These are phyloP conservation scores for Mesembrinibis cayennensis DNA, from an alignment of 2,113 vertebrate genomes.

Conservation along the genomic window DNA sequence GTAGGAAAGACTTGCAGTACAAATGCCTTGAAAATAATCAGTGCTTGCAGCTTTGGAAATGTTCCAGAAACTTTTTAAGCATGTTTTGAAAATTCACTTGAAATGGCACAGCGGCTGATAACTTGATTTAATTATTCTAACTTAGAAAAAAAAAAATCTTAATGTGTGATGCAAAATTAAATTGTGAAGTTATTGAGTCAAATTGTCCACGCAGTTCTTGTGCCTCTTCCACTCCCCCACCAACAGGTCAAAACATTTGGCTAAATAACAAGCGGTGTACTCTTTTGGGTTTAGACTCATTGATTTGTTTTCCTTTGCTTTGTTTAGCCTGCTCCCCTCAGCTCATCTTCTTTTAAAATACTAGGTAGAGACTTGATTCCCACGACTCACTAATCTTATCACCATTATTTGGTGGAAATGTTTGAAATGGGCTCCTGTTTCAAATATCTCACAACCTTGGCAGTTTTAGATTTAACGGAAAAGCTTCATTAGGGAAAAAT, in stretches of 20 bases:
- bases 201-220: background rate
- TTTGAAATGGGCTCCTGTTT: conserved; percentile 17
- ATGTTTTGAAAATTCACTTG: background rate
- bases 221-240: background rate
- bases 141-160: background rate
- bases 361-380: conserved; percentile 24
- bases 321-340: background rate
- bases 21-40: background rate
- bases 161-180: background rate
- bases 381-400: conserved; percentile 41
- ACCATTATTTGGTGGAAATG: conserved; percentile 56
- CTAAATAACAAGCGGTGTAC: background rate
- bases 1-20: background rate
- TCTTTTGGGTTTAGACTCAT: conserved; percentile 15
- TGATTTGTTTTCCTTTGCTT: conserved; percentile 51
- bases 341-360: conserved; percentile 39
- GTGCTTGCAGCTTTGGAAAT: background rate
- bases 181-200: background rate
- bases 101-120: background rate
- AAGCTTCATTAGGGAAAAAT: conserved; percentile 47
- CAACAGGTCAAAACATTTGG: background rate
- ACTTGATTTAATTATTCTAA: background rate
- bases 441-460: conserved; percentile 13
- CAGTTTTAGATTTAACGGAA: conserved; percentile 41
- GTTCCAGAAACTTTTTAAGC: background rate